Evolutionary conservation across 2,888 invertebrate species (phyloP).

Genomic region (Stenodema calcarata): DNA sequence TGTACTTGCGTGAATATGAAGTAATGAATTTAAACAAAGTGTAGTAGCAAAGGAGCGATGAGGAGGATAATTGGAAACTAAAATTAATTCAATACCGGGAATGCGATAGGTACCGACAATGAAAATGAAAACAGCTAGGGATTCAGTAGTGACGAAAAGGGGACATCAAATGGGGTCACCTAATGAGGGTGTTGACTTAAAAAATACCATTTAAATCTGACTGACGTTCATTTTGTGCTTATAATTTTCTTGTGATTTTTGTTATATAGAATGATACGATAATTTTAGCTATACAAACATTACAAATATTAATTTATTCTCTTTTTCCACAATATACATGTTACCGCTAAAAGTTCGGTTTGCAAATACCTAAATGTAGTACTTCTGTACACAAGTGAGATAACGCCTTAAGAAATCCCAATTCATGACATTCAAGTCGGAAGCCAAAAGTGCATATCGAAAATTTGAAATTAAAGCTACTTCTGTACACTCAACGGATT

Average conservation of each 20-base stretch:
- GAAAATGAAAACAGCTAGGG: too few species aligned
- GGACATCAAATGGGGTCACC: not conserved
- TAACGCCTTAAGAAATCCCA: not conserved
- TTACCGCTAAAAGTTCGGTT: constrained; percentile 2
- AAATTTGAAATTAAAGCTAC: not conserved
- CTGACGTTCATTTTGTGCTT: constrained; percentile 3
- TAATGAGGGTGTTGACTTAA: not conserved
- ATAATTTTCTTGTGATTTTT: not conserved
- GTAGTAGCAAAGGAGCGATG: not conserved
- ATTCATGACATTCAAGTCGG: not conserved
- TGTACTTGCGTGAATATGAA: not conserved
- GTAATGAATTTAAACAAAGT: not conserved
- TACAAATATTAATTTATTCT: not conserved
- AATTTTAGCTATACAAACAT: not conserved
- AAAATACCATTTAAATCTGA: not conserved
- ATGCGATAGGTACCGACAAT: not conserved
- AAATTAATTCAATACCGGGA: not conserved
- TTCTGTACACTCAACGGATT: not conserved
- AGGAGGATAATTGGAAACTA: not conserved
- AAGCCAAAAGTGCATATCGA: not conserved
- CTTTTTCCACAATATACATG: not conserved
- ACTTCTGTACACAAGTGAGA: not conserved
- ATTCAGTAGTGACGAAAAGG: too few species aligned
- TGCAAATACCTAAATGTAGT: not conserved
- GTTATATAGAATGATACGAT: not conserved